Conservation (phyloP, 2,797 vertebrate genomes). For the Schizopygopsis pylzovi region DNA sequence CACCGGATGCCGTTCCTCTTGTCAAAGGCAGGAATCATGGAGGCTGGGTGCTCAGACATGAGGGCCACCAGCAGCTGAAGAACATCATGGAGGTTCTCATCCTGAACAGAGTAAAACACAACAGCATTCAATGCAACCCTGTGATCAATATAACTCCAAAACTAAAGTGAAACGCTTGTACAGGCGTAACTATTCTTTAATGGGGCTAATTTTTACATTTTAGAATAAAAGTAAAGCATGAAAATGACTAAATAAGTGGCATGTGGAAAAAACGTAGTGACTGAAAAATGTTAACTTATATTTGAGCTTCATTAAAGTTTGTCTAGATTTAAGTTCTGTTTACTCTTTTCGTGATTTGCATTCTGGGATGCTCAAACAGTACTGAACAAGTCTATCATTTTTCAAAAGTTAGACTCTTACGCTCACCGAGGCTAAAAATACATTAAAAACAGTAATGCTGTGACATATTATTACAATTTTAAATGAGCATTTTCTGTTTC, state of each 20-base stretch:
- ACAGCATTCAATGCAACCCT: not conserved
- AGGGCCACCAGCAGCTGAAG: conserved; percentile 95
- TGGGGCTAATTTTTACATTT: not conserved
- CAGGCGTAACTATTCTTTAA: not conserved
- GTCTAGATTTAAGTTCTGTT: not conserved
- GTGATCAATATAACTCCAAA: not conserved
- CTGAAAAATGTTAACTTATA: not conserved
- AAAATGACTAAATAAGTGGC: not conserved
- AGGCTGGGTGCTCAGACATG: conserved; percentile 94
- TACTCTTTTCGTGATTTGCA: not conserved
- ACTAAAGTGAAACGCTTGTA: not conserved
- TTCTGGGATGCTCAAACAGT: not conserved
- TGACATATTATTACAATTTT: not conserved
- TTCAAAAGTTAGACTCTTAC: not conserved
- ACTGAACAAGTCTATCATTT: not conserved
- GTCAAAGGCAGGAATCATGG: conserved; percentile 96
- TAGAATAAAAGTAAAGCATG: not conserved
- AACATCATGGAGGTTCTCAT: conserved; percentile 97
- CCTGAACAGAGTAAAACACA: conserved; percentile 74
- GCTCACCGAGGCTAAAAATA: not conserved
- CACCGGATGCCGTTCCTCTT: conserved; percentile 96
- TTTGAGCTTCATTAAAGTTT: not conserved
- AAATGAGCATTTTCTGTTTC: not conserved
- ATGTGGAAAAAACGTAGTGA: not conserved
- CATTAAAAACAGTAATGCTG: not conserved